Base-by-base conservation (phyloP, 2,113 vertebrate genomes). In the Montifringilla adamsi region DNA sequence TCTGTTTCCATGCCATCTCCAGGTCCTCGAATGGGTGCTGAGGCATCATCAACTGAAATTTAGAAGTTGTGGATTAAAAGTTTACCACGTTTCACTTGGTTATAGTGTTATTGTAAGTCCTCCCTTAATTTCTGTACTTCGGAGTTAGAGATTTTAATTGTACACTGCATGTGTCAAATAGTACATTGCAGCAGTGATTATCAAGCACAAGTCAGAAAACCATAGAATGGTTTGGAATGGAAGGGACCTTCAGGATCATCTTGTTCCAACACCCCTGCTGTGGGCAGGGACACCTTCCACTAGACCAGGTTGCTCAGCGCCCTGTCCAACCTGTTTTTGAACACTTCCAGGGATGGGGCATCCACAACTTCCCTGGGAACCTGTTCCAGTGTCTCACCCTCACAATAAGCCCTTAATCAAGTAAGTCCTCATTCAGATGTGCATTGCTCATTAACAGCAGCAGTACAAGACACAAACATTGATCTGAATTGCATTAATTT, bases 1-100 rank as follows among this genome's bases (percentile, higher is more conserved):
- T 99, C 98, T 5, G 97, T 99, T 98, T 99, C 99, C 99, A 99
- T 99, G 96, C 99, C 99, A 98, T 99, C 99, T 30, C 99, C 99
- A 49, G 99, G 97, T 49, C 99, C 98, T 95, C 99, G 98, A 55
- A 99, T 44, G 10, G 98, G 98, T 84, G 98, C 97, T 3, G 89
- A 84, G 82, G 97, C 91, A 55, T 96, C 95, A 33, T 93, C 84
- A 76, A 31, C 97, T 98, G 80, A 44, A 83, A 95, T 62, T 73
- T 18, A 52, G 62, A 92, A 73, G 73, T 8, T 79, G 64, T 24
- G 4, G 27, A 68, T 9, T 23, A 59, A 77, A 68, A 64, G 62
- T 67, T 95, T 84, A 87, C 23, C 15, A 80, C 68, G 23, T 77
- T 80, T 89, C 41, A 69, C 41, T 66, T 84, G 33, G 11, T 47